phyloP scores from a whole-genome alignment of 2,113 vertebrate species.

The Cricetomys ansorgei region DNA sequence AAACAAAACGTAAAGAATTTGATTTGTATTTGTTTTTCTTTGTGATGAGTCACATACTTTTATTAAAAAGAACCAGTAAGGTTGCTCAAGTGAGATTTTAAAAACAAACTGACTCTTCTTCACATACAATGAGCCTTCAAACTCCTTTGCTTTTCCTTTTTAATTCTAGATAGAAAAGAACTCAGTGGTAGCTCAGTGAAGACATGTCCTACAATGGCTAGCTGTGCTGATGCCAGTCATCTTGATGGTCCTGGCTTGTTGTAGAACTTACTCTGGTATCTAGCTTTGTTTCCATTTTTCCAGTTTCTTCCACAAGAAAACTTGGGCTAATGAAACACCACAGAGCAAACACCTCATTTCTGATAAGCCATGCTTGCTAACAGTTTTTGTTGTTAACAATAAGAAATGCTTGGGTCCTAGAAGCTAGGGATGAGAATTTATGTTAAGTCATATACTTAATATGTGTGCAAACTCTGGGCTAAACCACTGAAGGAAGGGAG shows the following conservation, averaged over 20 bases:
- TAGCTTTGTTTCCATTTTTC: not conserved
- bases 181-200: slow-evolving; percentile 28
- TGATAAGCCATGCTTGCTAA: not conserved
- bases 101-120: not conserved
- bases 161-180: slow-evolving; percentile 6
- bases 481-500: not conserved
- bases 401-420: not conserved
- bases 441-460: no score
- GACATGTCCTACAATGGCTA: not conserved
- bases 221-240: not conserved
- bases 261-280: slow-evolving; percentile 44
- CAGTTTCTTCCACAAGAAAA: slow-evolving; percentile 61
- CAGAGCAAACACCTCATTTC: slow-evolving; percentile 44
- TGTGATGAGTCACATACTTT: not conserved
- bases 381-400: not conserved
- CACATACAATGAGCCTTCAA: not conserved
- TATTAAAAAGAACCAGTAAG: not conserved
- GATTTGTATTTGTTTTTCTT: slow-evolving; percentile 2
- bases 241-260: not conserved
- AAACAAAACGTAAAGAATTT: slow-evolving; percentile 1
- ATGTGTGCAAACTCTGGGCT: not conserved
- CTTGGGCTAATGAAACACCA: not conserved
- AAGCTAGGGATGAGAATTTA: not conserved
- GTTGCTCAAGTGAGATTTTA: not conserved
- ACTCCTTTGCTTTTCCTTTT: not conserved